Evolutionary conservation across 1,140 invertebrate genomes (phyloP), one percentile per base, ranked within the genome.

Genomic region (Pissodes strobi): DNA sequence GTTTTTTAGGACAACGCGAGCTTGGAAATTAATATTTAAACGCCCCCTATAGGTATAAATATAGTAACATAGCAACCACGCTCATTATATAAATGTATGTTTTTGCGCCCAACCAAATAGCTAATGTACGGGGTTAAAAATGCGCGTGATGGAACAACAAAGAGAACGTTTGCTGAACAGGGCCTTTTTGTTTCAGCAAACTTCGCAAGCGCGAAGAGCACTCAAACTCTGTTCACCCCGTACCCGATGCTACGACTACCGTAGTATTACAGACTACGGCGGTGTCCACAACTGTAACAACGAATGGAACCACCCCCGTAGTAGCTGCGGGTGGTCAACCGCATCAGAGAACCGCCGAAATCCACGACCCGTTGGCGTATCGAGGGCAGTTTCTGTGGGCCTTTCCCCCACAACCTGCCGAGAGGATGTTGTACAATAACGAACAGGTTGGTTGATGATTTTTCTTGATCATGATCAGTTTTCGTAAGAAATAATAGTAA

Each of bases 161-260:
- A 5, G 8, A 22, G 4, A 21, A 46, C 15, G 8, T 10, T 46
- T 46, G 15, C 10, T 19, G 21, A 18, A 21, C 8, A 43, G 43
- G 15, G 13, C 17, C 13, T 21, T 59, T 48, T 48, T 59, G 43
- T 61, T 61, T 19, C 85, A 92, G 89, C 80, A 92, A 91, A 82
- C 84, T 92, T 80, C 85, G 89, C 72, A 91, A 92, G 81, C 83
- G 89, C 61, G 90, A 91, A 80, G 90, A 92, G 72, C 85, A 87
- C 76, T 82, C 84, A 63, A 83, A 85, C 70, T 81, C 83, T 58
- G 84, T 85, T 52, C 85, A 87, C 69, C 84, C 86, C n/a, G 62
- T 65, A 19, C n/a, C 30, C 9, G 63, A 65, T 12, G 34, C 63
- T 34, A 57, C 66, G 8, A 82, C 86, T 49, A 86, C 86, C 71